A percentile compares a stretch with the other conserved stretches of the same genome.
phyloP scores from a whole-genome alignment of 2,113 vertebrate genomes.

The Neodontobutis hainanensis region DNA sequence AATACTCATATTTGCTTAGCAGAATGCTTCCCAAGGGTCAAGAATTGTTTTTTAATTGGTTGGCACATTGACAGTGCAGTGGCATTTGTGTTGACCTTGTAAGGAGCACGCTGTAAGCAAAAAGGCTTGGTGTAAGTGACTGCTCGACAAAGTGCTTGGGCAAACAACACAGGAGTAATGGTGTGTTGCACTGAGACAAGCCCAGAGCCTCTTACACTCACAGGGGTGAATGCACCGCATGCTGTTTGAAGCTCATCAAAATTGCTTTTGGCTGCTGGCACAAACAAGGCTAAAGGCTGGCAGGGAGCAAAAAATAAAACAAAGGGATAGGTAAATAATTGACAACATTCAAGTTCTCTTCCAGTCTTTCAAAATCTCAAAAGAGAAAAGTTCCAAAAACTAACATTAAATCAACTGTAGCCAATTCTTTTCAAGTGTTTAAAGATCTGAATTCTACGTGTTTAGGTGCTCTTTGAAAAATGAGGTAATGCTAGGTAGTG shows the following conservation, averaged over 20 bases:
- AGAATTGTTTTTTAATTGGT: not conserved
- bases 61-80: constrained; percentile 10
- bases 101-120: constrained; percentile 41
- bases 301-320: not conserved
- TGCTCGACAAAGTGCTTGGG: constrained; percentile 54
- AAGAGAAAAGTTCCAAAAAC: not conserved
- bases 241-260: constrained; percentile 62
- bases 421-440: too few species aligned
- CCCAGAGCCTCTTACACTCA: constrained; percentile 39
- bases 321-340: not conserved
- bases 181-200: constrained; percentile 66
- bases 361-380: not conserved
- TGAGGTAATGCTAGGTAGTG: too few species aligned
- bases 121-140: constrained; percentile 45
- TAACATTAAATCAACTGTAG: too few species aligned
- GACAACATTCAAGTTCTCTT: not conserved
- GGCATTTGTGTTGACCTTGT: constrained; percentile 54
- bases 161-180: constrained; percentile 65
- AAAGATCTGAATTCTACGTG: too few species aligned
- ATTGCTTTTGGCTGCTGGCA: constrained; percentile 49
- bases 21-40: constrained; percentile 6
- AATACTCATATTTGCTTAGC: not conserved
- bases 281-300: constrained; percentile 17
- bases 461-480: too few species aligned
- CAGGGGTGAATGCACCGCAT: constrained; percentile 51